phyloP scores from a whole-genome alignment of 2,888 invertebrate genomes.

The Piscicola geometra region DNA sequence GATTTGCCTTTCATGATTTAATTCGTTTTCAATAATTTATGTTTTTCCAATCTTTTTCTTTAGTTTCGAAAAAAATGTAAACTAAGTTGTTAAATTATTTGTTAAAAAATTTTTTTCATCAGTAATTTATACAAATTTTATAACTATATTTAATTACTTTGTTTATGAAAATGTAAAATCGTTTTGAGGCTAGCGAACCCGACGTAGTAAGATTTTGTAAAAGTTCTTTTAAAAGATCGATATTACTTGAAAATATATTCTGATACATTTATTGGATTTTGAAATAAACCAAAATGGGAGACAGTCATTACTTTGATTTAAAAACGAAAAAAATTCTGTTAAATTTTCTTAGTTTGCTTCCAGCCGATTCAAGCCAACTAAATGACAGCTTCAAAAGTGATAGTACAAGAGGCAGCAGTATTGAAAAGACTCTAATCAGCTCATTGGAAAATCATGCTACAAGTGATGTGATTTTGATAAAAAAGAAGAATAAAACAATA shows the following conservation, averaged over 20 bases:
- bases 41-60: no score
- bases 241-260: no score
- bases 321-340: not conserved
- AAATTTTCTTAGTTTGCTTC: not conserved
- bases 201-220: no score
- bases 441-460: not conserved
- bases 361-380: not conserved
- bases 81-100: no score
- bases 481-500: not conserved
- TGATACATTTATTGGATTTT: not conserved
- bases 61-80: no score
- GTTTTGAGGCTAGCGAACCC: no score
- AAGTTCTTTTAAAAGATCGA: no score
- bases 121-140: no score
- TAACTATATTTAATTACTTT: no score
- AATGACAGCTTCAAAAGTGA: not conserved
- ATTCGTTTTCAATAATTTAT: no score
- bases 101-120: no score
- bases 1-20: constrained; percentile 74
- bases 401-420: not conserved
- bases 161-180: no score
- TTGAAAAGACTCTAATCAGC: not conserved
- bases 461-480: not conserved
- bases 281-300: not conserved
- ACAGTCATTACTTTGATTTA: not conserved